Base-by-base conservation (phyloP, 2,113 vertebrate genomes). In the Collichthys lucidus region DNA sequence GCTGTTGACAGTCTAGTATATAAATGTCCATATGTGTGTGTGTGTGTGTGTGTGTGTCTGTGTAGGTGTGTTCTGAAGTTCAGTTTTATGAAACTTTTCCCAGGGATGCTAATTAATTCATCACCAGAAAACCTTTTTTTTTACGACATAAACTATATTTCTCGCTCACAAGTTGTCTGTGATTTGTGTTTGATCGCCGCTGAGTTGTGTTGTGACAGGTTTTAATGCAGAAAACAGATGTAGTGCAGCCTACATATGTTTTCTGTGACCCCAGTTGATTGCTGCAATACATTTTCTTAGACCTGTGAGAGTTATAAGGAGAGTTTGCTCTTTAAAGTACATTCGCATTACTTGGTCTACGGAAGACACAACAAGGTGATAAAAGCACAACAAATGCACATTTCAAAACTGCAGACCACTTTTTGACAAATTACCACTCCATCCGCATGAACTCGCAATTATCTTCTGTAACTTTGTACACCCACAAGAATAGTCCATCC, bases 21-120 rank as follows among this genome's bases (percentile, higher is more conserved):
- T 46, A 9, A 29, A n/a, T 65, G 53, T 59, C 3, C 1, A n/a
- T 71, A n/a, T 56, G 24, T 59, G 26, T 68, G 26, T 55, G 31
- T 57, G 59, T 55, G 44, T n/a, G n/a, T n/a, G n/a, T n/a, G n/a
- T 55, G 31, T 57, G 59, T 55, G 44, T 46, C 12, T 67, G 81
- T 83, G 24, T 77, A 66, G 70, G 63, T 76, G 11, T 47, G 12
- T n/a, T 66, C 20, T 35, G 14, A 80, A 64, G 42, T 77, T 66
- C 10, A 24, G 40, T 76, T 69, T 71, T 59, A 63, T 70, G 61
- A 90, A 88, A 91, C 67, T 88, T 82, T 82, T 82, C 5, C 15
- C 9, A 15, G 53, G 9, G 0, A 79, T 52, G 68, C 70, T 73
- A 80, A 86, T 83, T 69, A 74, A 67, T 71, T 88, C 24, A 63